Evolutionary conservation across 2,797 vertebrate species (phyloP).

Genomic region (Holocentrus rufus): DNA sequence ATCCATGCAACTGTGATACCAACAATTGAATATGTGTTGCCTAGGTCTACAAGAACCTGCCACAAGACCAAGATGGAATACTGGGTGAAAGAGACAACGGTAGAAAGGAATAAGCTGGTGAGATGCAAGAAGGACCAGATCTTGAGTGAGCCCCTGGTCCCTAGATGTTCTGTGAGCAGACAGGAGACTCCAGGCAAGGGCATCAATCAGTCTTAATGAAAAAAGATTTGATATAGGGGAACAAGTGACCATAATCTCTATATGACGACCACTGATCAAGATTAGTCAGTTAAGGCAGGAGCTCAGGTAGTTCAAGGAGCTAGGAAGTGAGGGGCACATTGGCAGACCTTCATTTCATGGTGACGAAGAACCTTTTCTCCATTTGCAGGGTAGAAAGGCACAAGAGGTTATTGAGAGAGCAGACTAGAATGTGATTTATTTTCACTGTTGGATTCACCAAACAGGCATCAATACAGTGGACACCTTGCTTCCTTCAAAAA

Average conservation of each 20-base stretch:
- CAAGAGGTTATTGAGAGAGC: neutral
- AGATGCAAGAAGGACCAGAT: slow-evolving; percentile 17
- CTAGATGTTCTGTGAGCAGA: slow-evolving; percentile 16
- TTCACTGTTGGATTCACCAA: slow-evolving; percentile 1
- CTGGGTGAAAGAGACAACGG: slow-evolving; percentile 2
- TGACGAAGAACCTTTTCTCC: slow-evolving; percentile 12
- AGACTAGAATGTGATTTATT: slow-evolving; percentile 3
- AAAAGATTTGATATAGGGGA: slow-evolving; percentile 31
- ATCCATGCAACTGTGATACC: neutral
- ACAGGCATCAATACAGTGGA: slow-evolving; percentile 8
- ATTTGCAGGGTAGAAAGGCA: neutral
- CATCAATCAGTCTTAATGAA: slow-evolving; percentile 38
- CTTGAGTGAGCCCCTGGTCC: slow-evolving; percentile 15
- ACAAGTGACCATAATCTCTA: neutral
- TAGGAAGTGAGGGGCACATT: slow-evolving; percentile 1
- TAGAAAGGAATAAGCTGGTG: slow-evolving; percentile 13
- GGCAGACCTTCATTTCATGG: slow-evolving; percentile 12
- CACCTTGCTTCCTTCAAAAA: too few relatives aligned
- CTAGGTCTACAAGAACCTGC: neutral
- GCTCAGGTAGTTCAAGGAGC: slow-evolving; percentile 35
- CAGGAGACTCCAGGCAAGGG: slow-evolving; percentile 48
- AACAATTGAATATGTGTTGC: neutral
- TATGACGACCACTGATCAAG: slow-evolving; percentile 48
- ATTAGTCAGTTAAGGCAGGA: slow-evolving; percentile 41
- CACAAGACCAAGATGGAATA: neutral